Percentiles rank a stretch among this genome's conserved stretches.
These are phyloP conservation scores for Macropus fuliginosus DNA, from an alignment of 2,797 vertebrate genomes.

Conservation along the genomic window DNA sequence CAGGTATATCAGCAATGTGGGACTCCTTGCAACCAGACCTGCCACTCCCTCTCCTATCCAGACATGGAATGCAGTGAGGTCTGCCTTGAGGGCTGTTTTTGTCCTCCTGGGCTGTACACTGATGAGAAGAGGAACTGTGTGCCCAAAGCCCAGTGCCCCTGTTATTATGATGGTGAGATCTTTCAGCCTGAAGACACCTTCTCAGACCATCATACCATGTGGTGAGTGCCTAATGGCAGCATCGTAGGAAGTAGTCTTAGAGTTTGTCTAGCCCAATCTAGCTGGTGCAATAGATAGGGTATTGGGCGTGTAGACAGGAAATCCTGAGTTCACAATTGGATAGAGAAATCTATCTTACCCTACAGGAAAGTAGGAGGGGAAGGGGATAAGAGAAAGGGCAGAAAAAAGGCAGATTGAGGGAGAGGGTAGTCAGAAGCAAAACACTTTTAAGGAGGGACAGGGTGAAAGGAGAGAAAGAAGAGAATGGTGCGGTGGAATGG, in stretches of 20 bases:
- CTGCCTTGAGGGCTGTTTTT: constrained; percentile 97
- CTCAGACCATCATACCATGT: constrained; percentile 92
- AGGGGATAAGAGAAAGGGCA: no score
- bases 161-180: constrained; percentile 94
- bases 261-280: neutral
- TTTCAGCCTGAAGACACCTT: constrained; percentile 95
- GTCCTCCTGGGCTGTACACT: constrained; percentile 90
- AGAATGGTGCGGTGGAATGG: no score
- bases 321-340: neutral
- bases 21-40: constrained; percentile 91
- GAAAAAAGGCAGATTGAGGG: no score
- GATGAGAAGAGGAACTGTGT: constrained; percentile 91
- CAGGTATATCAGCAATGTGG: constrained; percentile 93
- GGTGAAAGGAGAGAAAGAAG: no score
- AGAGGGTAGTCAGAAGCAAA: no score
- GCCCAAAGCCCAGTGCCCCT: constrained; percentile 90
- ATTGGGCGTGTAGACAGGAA: neutral
- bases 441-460: no score
- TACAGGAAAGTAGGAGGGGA: no score
- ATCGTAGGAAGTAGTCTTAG: neutral
- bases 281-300: neutral
- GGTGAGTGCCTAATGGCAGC: constrained; percentile 86
- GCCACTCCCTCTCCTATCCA: constrained; percentile 90
- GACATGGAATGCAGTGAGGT: constrained; percentile 86
- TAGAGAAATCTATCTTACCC: no score